Evolutionary conservation across 1,140 invertebrate genomes (phyloP).

Genomic region (Apis mellifera): DNA sequence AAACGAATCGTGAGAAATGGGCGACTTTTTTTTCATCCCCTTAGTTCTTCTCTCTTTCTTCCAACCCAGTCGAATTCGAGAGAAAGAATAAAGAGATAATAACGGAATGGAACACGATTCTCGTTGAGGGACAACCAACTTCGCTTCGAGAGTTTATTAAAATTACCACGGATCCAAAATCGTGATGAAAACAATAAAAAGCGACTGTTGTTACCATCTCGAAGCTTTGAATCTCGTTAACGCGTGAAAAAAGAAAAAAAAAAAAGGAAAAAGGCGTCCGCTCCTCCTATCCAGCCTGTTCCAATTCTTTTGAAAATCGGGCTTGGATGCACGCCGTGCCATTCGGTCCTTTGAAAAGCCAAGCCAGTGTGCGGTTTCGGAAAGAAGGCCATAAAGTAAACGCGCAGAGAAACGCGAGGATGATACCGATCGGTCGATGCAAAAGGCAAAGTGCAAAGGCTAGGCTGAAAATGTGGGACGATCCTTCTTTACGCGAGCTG

Average conservation of each 20-base stretch:
- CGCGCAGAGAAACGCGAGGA: not conserved
- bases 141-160: slow-evolving; percentile 33
- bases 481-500: not conserved
- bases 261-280: not conserved
- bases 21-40: not conserved
- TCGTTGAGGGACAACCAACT: not conserved
- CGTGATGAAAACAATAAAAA: not conserved
- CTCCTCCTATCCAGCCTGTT: not conserved
- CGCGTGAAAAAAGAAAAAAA: not conserved
- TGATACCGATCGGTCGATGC: not conserved
- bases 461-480: slow-evolving; percentile 4
- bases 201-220: not conserved
- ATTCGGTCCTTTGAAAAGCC: not conserved
- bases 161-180: not conserved
- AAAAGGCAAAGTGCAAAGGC: not conserved
- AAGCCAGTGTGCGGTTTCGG: not conserved
- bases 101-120: not conserved
- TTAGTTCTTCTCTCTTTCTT: not conserved
- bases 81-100: slow-evolving; percentile 1
- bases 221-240: slow-evolving; percentile 36
- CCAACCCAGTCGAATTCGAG: not conserved
- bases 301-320: slow-evolving; percentile 27
- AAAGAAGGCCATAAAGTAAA: not conserved
- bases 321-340: not conserved
- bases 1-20: not conserved